Evolutionary conservation across 2,797 vertebrate genomes (phyloP).

Genomic region (Pempheris klunzingeri): DNA sequence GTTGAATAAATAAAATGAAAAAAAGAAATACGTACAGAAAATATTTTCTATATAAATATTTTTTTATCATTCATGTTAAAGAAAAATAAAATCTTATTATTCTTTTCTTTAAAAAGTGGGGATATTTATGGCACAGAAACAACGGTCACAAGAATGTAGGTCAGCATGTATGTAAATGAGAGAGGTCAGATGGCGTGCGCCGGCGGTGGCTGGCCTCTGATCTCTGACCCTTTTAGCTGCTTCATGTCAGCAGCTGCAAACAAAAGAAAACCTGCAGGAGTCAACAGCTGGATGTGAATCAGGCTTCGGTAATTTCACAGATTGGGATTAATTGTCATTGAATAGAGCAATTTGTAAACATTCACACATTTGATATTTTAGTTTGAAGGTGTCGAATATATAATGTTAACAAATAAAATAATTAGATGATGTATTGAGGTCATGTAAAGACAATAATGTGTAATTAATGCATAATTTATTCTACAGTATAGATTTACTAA

Average conservation of each 20-base stretch:
- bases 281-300: constrained; percentile 49
- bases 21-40: background rate
- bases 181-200: constrained; percentile 75
- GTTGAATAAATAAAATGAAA: background rate
- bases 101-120: background rate
- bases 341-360: constrained; percentile 28
- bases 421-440: background rate
- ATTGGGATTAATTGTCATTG: background rate
- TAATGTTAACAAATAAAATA: background rate
- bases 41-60: background rate
- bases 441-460: background rate
- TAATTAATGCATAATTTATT: background rate
- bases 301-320: background rate
- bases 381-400: background rate
- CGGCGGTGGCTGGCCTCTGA: constrained; percentile 78
- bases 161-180: constrained; percentile 66
- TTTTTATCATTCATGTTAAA: background rate
- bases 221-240: constrained; percentile 59
- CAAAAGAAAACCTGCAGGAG: constrained; percentile 44
- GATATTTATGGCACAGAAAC: background rate
- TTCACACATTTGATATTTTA: background rate
- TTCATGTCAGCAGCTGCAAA: constrained; percentile 60
- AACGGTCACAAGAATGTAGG: constrained; percentile 50
- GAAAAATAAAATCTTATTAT: background rate
- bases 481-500: background rate